Conservation (phyloP, 2,113 vertebrate species). For the Malurus melanocephalus region DNA sequence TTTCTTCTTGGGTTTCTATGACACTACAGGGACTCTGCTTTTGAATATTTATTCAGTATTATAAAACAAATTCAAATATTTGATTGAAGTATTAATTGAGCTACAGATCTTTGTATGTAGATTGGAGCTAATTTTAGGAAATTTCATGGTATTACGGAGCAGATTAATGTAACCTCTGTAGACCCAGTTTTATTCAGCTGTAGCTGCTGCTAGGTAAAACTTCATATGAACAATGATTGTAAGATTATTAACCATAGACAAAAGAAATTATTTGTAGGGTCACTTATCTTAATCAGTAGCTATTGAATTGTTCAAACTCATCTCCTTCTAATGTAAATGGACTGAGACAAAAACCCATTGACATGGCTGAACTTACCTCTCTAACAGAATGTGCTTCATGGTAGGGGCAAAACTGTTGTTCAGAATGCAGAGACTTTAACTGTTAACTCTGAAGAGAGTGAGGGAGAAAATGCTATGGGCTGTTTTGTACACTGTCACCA, state of each 20-base stretch:
- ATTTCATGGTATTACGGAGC: neutral
- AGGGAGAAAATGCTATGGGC: neutral
- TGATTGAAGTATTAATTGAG: neutral
- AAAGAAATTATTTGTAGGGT: neutral
- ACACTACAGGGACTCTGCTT: neutral
- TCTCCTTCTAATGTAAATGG: neutral
- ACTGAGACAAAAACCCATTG: neutral
- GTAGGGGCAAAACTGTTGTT: neutral
- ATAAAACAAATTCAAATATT: neutral
- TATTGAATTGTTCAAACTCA: neutral
- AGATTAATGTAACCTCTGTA: neutral
- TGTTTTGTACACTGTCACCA: neutral
- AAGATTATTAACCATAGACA: neutral
- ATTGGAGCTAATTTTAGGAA: neutral
- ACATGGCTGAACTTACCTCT: neutral
- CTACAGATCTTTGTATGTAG: neutral
- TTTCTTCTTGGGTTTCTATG: neutral
- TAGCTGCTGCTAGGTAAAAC: neutral
- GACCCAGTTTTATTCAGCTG: neutral
- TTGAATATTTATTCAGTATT: neutral
- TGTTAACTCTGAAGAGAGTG: neutral
- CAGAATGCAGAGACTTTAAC: neutral
- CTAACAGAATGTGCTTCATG: neutral
- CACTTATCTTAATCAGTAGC: neutral
- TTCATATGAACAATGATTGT: neutral